Evolutionary conservation across 1,140 invertebrate genomes (phyloP), one percentile per base, ranked within the genome.

Genomic region (Chelonus insularis): DNA sequence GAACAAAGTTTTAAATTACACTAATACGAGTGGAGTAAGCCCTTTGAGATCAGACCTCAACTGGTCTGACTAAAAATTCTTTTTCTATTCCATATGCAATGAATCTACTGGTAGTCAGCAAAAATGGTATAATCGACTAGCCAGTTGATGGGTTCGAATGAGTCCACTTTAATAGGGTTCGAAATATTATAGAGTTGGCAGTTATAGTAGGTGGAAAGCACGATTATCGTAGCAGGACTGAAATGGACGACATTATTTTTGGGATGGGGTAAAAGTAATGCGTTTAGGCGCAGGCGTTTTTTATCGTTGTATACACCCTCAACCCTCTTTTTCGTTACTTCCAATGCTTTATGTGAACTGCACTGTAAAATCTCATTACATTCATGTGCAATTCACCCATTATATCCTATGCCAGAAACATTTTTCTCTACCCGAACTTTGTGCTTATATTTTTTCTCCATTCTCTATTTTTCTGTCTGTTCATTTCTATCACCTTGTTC

Each of bases 331-430:
- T 77, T 74, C 69, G 74, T 76, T 75, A 72, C 76, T 77, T 72
- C 74, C 75, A 73, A 78, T 77, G 78, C 76, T 79, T 78, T 75
- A 79, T 77, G 76, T 73, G 77, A 78, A 75, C 72, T 75, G 74
- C 76, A 76, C 73, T 68, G 78, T 75, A 74, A 80, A 79, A 79
- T 80, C 76, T 79, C 77, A 80, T 79, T 79, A 79, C 74, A 77
- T 72, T 76, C 71, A 66, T 71, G 71, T 68, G 70, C 69, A 71
- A 71, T 71, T 70, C 69, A 71, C 72, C 73, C 73, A 78, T 79
- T 79, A 76, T 75, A 76, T 76, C 72, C 71, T 68, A 71, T 76
- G 73, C 70, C 74, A 77, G 71, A 71, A 77, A 76, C 72, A 78
- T 74, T 77, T 72, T 71, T 68, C 68, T 63, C 68, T 5, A 21